phyloP scores from a whole-genome alignment of 2,797 vertebrate genomes.

The Peromyscus aztecus region DNA sequence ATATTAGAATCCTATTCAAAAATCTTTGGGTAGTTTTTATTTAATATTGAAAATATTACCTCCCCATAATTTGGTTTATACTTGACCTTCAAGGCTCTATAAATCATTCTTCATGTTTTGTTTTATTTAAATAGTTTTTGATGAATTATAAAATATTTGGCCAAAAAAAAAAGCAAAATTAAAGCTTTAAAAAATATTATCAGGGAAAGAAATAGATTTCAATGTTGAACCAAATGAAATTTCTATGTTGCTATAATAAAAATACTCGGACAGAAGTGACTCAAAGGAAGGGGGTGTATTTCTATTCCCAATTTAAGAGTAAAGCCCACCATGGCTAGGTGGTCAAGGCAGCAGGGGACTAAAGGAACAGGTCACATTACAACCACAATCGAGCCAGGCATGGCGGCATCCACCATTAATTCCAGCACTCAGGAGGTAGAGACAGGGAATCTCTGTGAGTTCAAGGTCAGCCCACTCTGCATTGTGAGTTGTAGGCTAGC shows the following conservation, averaged over 20 bases:
- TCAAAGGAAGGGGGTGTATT: background rate
- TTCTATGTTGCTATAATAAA: background rate
- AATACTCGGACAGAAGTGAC: background rate
- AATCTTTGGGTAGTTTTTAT: background rate
- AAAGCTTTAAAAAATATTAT: background rate
- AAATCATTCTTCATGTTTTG: background rate
- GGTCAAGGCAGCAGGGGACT: no score
- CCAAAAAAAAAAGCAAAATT: background rate
- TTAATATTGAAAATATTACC: background rate
- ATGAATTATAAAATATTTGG: background rate
- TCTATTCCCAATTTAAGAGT: background rate
- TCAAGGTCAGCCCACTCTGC: background rate
- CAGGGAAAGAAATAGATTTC: background rate
- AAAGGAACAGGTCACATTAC: background rate
- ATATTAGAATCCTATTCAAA: constrained; percentile 22
- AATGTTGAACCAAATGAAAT: background rate
- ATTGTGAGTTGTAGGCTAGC: background rate
- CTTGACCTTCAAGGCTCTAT: background rate
- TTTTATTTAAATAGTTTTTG: background rate
- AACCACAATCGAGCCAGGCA: background rate
- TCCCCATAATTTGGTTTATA: constrained; percentile 4
- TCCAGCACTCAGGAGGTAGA: background rate
- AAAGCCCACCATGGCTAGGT: background rate
- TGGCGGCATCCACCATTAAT: background rate
- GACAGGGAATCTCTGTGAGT: background rate